Evolutionary conservation across 2,888 invertebrate genomes (phyloP).

Genomic region (Trachelus iudaicus): DNA sequence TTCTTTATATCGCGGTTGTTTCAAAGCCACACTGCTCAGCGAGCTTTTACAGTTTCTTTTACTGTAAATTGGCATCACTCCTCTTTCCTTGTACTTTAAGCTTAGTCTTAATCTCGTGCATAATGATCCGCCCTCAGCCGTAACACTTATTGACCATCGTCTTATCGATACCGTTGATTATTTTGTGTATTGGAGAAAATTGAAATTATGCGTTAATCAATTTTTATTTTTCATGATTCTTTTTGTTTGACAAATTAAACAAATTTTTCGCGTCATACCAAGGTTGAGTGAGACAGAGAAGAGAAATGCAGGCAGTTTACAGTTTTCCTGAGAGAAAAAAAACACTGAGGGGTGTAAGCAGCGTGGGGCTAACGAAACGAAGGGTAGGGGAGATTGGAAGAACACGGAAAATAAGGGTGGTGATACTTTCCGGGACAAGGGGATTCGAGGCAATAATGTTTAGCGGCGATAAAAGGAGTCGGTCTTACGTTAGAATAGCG

Average conservation of each 20-base stretch:
- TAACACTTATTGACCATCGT: constrained; percentile 3
- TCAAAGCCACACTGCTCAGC: constrained; percentile 22
- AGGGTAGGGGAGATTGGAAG: not conserved
- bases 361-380: not conserved
- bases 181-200: not conserved
- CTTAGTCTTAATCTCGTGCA: constrained; percentile 19
- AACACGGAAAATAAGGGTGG: not conserved
- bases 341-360: not conserved
- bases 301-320: not conserved
- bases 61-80: constrained; percentile 45
- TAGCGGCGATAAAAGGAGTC: constrained; percentile 32
- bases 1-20: constrained; percentile 33
- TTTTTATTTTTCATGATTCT: not conserved
- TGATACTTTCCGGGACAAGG: constrained; percentile 8
- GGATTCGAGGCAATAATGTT: constrained; percentile 25
- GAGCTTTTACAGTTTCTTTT: constrained; percentile 40
- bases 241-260: not conserved
- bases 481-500: constrained; percentile 9
- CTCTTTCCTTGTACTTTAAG: constrained; percentile 14
- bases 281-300: not conserved
- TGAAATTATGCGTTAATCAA: not conserved
- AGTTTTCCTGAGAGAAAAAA: not conserved
- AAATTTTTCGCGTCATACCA: not conserved
- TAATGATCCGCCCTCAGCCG: not conserved
- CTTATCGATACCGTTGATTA: not conserved